Percentiles rank a stretch among this genome's conserved stretches.
Conservation (phyloP, 1,140 invertebrate species). For the Teleopsis dalmanni region DNA sequence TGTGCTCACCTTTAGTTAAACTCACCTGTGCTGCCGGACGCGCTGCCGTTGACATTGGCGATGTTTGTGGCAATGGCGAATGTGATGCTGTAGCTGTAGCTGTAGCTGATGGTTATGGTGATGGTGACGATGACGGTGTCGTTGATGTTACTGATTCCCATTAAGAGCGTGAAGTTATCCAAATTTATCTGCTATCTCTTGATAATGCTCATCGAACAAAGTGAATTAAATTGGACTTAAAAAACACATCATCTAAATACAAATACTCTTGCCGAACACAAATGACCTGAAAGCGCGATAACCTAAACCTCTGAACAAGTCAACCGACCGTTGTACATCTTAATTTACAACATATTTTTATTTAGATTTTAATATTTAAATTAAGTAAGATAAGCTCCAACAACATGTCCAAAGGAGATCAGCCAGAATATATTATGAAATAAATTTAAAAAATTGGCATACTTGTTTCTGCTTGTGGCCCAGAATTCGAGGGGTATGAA, state of each 20-base stretch:
- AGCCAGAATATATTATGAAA: no score
- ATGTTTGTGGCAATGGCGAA: not conserved
- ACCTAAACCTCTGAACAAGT: no score
- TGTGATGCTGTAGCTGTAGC: not conserved
- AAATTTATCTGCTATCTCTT: conserved; percentile 42
- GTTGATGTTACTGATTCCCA: conserved; percentile 21
- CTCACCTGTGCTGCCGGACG: conserved; percentile 9
- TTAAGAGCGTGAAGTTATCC: conserved; percentile 45
- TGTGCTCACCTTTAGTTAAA: conserved; percentile 13
- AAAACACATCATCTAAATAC: conserved; percentile 14
- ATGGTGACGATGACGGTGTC: conserved; percentile 12
- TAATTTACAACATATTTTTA: no score
- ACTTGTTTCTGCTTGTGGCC: no score
- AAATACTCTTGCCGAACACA: no score
- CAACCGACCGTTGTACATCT: no score
- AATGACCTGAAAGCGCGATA: no score
- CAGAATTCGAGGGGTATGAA: no score
- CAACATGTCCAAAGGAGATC: no score
- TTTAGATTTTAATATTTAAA: no score
- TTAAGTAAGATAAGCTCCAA: no score
- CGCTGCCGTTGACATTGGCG: not conserved
- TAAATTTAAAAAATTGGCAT: no score
- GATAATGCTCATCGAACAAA: conserved; percentile 45
- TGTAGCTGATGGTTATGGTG: not conserved
- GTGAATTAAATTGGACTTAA: conserved; percentile 42